Evolutionary conservation across 2,888 invertebrate genomes (phyloP), one percentile per base, ranked within the genome.

Genomic region (Tineola bisselliella): DNA sequence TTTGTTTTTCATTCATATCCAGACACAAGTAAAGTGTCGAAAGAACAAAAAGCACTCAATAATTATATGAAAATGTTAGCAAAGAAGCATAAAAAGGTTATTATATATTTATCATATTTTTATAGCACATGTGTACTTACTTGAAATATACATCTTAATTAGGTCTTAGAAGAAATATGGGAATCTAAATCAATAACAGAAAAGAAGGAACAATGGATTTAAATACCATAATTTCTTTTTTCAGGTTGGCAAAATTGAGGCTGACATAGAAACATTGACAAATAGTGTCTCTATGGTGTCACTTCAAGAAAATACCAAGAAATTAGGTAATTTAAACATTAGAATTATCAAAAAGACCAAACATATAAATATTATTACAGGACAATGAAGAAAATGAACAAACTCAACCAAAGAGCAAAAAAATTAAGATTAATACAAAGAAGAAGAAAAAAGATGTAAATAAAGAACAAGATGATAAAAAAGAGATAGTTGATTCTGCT

Each of bases 1-100:
- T 96, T 94, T 77, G 90, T 91, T 62, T 94, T 93, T 76, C 94
- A 96, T 78, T 95, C 94, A 2, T 93, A 93, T 81, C 90, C 91
- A 1, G 88, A 90, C 68, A 80, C 86, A 62, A 81, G 76, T 64
- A 71, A 73, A 61, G 63, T 64, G n/a, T 48, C 48, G 52, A 63
- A 62, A 30, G 65, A 69, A n/a, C 77, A 74, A 63, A 66, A 71
- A 61, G 68, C 73, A 1, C 66, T 77, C 33, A 65, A 70, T 43
- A 77, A 74, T 13, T 76, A 81, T 64, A 73, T 77, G 63, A 80
- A 74, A 64, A 77, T 72, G 63, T 81, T 79, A 67, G 79, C 79
- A 62, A 78, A 72, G 66, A 82, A 84, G 71, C 76, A 82, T 63
- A 84, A 81, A 74, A 75, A 68, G 69, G 70, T 69, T 25, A 48